Conservation (phyloP, 1,140 invertebrate species). For the Calycopis cecrops region DNA sequence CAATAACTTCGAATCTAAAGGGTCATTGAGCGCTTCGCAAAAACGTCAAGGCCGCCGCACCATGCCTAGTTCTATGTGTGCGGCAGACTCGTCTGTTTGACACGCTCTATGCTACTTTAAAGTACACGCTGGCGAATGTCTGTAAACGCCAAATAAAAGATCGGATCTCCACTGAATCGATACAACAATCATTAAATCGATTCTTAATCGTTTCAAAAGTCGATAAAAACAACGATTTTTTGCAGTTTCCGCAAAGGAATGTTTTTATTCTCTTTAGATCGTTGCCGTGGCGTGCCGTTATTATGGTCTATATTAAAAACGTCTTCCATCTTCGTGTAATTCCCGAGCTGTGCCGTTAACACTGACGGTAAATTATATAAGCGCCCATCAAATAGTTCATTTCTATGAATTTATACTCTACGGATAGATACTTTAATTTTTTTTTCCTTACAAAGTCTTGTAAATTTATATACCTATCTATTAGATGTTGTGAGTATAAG, state of each 20-base stretch:
- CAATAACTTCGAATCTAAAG: conserved; percentile 39
- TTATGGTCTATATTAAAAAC: conserved; percentile 5
- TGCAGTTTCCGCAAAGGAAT: not conserved
- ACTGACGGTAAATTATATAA: conserved; percentile 11
- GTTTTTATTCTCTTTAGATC: not conserved
- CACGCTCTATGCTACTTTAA: conserved; percentile 24
- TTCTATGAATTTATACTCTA: not conserved
- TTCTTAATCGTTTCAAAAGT: too few species aligned
- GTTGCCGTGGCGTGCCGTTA: not conserved
- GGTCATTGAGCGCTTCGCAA: conserved; percentile 37
- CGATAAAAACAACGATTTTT: not conserved
- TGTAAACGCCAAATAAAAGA: not conserved
- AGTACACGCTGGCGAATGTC: conserved; percentile 4
- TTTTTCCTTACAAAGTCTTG: too few species aligned
- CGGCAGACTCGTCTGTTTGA: conserved; percentile 32
- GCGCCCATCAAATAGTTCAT: conserved; percentile 5
- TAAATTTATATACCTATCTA: too few species aligned
- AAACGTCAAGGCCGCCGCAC: conserved; percentile 34
- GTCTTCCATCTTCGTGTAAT: conserved; percentile 11
- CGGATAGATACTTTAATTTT: too few species aligned
- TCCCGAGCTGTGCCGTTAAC: conserved; percentile 6
- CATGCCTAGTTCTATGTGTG: conserved; percentile 31
- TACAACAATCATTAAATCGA: not conserved
- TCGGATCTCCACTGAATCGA: not conserved
- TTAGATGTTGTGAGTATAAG: too few species aligned